A percentile compares a stretch with the other conserved stretches of the same genome.
phyloP scores from a whole-genome alignment of 1,140 invertebrate species.

The Drosophila saltans region DNA sequence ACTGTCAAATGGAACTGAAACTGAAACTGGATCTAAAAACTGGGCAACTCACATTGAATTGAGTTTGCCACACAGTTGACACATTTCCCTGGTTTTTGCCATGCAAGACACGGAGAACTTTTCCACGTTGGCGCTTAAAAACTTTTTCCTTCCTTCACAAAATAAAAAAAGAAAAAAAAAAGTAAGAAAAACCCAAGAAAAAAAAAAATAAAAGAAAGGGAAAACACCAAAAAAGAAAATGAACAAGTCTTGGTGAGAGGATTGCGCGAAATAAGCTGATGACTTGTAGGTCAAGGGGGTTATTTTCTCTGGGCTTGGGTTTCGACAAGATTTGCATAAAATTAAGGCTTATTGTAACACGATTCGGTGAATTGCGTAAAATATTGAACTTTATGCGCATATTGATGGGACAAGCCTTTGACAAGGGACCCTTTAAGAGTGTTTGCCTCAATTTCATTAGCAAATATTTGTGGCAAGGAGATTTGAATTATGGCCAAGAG shows the following conservation, averaged over 20 bases:
- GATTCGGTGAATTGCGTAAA: conserved; percentile 70
- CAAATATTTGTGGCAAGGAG: conserved; percentile 69
- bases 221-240: conserved; percentile 6
- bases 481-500: conserved; percentile 65
- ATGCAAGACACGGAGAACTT: conserved; percentile 79
- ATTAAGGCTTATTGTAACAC: conserved; percentile 77
- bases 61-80: conserved; percentile 52
- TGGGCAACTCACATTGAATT: conserved; percentile 34
- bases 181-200: conserved; percentile 12
- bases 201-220: conserved; percentile 5
- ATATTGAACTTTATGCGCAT: conserved; percentile 80
- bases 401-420: conserved; percentile 59
- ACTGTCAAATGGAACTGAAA: conserved; percentile 3
- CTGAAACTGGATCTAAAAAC: conserved; percentile 23
- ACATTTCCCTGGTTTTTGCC: conserved; percentile 61
- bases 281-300: conserved; percentile 32
- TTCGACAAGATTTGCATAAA: conserved; percentile 74
- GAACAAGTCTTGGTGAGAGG: conserved; percentile 47
- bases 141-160: conserved; percentile 43
- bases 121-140: conserved; percentile 74
- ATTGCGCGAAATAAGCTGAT: conserved; percentile 65
- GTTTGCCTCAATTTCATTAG: conserved; percentile 63
- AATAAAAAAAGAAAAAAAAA: background rate
- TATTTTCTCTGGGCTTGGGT: conserved; percentile 42
- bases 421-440: conserved; percentile 54